Evolutionary conservation across 2,113 vertebrate genomes (phyloP).

Genomic region (Pelecanus crispus): DNA sequence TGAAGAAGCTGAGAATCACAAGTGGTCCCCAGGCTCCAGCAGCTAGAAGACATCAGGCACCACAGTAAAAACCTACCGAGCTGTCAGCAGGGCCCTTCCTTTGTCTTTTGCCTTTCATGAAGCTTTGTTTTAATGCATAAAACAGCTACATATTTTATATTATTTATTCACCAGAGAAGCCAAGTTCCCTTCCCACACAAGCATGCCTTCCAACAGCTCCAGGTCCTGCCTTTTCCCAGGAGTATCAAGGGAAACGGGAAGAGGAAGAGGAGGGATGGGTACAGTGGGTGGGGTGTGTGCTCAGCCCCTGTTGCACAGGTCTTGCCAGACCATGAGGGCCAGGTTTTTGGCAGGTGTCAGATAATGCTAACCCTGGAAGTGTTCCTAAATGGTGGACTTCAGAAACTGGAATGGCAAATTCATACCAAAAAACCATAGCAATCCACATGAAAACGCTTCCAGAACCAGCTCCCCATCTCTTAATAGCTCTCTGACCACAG

Average conservation of each 20-base stretch:
- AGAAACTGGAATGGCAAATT: not conserved
- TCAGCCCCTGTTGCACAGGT: not conserved
- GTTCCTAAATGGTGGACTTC: not conserved
- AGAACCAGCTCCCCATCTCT: not conserved
- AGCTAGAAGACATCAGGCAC: not conserved
- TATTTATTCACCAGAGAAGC: not conserved
- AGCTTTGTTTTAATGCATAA: not conserved
- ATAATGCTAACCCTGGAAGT: not conserved
- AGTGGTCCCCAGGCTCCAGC: not conserved
- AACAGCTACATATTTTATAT: not conserved
- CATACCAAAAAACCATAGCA: not conserved
- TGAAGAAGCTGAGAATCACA: not conserved
- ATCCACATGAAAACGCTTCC: not conserved
- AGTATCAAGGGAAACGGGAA: not conserved
- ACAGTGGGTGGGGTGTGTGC: not conserved
- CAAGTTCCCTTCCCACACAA: slow-evolving; percentile 1
- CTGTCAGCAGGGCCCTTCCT: not conserved
- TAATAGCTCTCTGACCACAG: not conserved
- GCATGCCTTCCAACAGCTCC: not conserved
- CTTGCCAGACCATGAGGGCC: not conserved
- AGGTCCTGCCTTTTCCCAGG: slow-evolving; percentile 19
- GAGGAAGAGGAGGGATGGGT: not conserved
- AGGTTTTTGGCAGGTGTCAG: not conserved
- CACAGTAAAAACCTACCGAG: not conserved
- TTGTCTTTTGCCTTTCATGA: not conserved